Evolutionary conservation across 2,113 vertebrate genomes (phyloP).

Genomic region (Misgurnus mizolepis): DNA sequence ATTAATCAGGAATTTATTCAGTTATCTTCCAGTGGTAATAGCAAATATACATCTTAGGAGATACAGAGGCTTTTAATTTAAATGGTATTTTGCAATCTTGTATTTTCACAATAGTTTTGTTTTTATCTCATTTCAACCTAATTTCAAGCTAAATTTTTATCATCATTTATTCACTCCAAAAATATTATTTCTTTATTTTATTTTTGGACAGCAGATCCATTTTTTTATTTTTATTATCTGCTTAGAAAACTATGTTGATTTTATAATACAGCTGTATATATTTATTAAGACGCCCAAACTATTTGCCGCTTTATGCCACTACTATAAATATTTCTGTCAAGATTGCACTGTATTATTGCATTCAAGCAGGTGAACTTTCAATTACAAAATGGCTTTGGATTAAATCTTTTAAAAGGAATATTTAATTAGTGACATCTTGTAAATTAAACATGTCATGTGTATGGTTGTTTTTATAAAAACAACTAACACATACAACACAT

Average conservation of each 20-base stretch:
- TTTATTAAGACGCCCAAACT: too few species aligned
- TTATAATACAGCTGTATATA: background rate
- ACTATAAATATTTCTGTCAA: background rate
- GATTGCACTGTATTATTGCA: background rate
- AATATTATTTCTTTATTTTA: too few species aligned
- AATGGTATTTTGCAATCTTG: constrained; percentile 6
- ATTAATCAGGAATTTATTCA: constrained; percentile 29
- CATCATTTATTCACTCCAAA: too few species aligned
- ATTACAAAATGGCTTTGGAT: background rate
- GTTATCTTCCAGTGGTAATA: constrained; percentile 14
- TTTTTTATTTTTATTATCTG: too few species aligned
- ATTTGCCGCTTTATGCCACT: background rate
- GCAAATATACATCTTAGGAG: background rate
- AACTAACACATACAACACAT: background rate
- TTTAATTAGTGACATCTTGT: background rate
- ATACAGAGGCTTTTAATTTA: background rate
- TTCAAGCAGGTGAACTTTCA: background rate
- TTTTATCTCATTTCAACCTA: too few species aligned
- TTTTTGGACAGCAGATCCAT: too few species aligned
- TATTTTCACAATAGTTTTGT: background rate
- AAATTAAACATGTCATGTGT: background rate
- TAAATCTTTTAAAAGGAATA: background rate
- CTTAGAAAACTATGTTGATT: background rate
- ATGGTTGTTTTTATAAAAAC: background rate
- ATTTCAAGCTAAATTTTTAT: too few species aligned